Conservation (phyloP, 2,888 invertebrate genomes). For the Lypha dubia region DNA sequence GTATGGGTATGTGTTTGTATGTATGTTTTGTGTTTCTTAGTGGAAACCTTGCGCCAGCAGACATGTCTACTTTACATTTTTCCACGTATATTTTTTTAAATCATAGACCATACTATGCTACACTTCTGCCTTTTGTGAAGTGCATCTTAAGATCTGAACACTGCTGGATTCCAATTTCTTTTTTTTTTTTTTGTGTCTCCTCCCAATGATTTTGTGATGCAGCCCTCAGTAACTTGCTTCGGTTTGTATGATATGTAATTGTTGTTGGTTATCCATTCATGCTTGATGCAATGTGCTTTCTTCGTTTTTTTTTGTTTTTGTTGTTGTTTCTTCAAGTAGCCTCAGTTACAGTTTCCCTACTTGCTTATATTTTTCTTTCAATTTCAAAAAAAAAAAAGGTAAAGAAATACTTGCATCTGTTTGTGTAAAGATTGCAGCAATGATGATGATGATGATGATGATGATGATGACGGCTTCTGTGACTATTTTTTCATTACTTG, state of each 20-base stretch:
- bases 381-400: slow-evolving; percentile 35
- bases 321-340: too few species aligned
- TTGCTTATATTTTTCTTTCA: slow-evolving; percentile 56
- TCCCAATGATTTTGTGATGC: slow-evolving; percentile 4
- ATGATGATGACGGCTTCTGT: slow-evolving; percentile 58
- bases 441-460: slow-evolving; percentile 50
- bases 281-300: slow-evolving; percentile 68
- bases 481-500: slow-evolving; percentile 36
- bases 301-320: slow-evolving; percentile 59
- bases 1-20: slow-evolving; percentile 8
- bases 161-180: slow-evolving; percentile 42
- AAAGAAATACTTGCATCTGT: slow-evolving; percentile 39
- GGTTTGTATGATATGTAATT: slow-evolving; percentile 45
- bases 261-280: slow-evolving; percentile 67
- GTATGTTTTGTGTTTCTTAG: background rate
- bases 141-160: slow-evolving; percentile 68
- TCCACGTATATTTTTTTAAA: slow-evolving; percentile 57
- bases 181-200: background rate
- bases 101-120: slow-evolving; percentile 67
- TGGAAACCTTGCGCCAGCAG: slow-evolving; percentile 66
- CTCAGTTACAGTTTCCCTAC: slow-evolving; percentile 67
- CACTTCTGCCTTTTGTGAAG: slow-evolving; percentile 59
- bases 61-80: slow-evolving; percentile 70
- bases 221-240: slow-evolving; percentile 7
- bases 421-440: slow-evolving; percentile 21